phyloP scores from a whole-genome alignment of 2,888 invertebrate genomes.

The Cryptophagus acutangulus region DNA sequence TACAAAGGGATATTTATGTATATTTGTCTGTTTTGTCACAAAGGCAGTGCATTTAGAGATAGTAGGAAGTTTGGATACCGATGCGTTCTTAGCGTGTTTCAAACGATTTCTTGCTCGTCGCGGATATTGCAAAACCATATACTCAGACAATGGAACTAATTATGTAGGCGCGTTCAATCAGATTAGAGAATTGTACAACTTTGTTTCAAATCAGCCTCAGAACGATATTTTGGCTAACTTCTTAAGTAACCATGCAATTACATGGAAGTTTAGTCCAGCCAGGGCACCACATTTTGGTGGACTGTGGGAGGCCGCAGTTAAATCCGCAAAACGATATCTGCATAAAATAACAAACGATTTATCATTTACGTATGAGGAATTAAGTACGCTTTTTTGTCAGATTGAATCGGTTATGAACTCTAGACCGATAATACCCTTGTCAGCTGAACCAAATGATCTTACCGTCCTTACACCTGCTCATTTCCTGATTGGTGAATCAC shows the following conservation, averaged over 20 bases:
- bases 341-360: background rate
- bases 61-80: background rate
- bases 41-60: background rate
- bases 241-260: background rate
- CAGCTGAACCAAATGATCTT: slow-evolving; percentile 2
- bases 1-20: background rate
- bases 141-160: background rate
- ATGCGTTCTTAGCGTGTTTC: background rate
- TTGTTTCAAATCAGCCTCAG: no score
- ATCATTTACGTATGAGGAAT: slow-evolving; percentile 1
- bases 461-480: background rate
- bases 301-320: background rate
- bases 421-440: background rate
- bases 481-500: no score
- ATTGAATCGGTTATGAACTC: background rate
- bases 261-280: background rate
- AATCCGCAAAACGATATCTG: background rate
- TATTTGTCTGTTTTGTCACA: background rate
- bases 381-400: background rate
- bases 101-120: background rate
- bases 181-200: background rate
- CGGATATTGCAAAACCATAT: background rate
- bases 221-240: background rate
- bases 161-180: background rate
- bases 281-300: background rate